Evolutionary conservation across 2,797 vertebrate genomes (phyloP).

Genomic region (Peromyscus attwateri): DNA sequence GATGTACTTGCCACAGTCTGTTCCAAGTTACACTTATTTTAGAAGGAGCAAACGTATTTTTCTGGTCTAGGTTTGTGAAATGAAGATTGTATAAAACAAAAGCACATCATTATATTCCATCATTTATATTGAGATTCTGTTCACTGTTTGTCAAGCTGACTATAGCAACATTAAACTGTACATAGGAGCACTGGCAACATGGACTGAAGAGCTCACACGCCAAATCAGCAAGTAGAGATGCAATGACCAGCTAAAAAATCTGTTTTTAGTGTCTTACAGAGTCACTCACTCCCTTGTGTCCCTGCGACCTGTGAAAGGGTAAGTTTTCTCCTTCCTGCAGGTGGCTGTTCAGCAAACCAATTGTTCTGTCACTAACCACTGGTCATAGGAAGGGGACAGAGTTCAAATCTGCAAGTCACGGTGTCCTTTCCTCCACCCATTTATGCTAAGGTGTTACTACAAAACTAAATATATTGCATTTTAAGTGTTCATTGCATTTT

Average conservation of each 20-base stretch:
- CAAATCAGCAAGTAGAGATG: background rate
- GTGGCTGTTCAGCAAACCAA: conserved; percentile 4
- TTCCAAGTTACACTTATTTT: background rate
- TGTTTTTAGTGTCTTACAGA: background rate
- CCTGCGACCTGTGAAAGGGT: background rate
- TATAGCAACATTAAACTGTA: background rate
- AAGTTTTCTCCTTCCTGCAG: background rate
- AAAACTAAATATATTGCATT: background rate
- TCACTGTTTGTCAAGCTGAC: background rate
- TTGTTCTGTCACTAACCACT: background rate
- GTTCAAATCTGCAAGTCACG: background rate
- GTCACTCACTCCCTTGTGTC: background rate
- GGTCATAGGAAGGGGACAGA: background rate
- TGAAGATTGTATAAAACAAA: conserved; percentile 48
- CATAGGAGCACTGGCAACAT: background rate
- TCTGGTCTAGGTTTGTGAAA: background rate
- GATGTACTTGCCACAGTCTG: background rate
- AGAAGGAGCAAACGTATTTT: background rate
- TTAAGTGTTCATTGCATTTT: conserved; percentile 57
- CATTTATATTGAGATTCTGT: background rate
- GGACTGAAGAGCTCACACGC: background rate
- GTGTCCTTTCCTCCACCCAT: conserved; percentile 50
- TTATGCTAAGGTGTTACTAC: background rate
- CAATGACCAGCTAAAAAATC: background rate
- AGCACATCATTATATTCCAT: conserved; percentile 16